Conservation (phyloP, 2,113 vertebrate species). For the human (Homo sapiens) region DNA sequence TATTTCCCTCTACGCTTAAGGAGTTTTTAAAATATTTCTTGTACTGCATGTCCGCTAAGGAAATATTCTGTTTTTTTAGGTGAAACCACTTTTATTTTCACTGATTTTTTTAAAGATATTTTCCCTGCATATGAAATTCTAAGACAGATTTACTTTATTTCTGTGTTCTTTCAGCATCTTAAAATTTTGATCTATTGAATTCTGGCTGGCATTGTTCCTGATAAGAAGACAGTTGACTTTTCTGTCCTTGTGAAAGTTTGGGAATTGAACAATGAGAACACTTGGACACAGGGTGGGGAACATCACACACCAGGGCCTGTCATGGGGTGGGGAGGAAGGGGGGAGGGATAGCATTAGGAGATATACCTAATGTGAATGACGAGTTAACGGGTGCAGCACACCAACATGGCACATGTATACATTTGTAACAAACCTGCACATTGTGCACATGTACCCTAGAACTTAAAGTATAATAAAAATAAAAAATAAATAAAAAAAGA, state of each 20-base stretch:
- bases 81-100: background rate
- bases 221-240: background rate
- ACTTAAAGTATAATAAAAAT: too few species aligned
- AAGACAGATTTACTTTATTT: background rate
- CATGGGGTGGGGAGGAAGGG: too few species aligned
- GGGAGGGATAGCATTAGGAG: too few species aligned
- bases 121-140: background rate
- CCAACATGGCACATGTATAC: too few species aligned
- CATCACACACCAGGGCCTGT: too few species aligned
- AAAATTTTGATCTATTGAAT: background rate
- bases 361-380: too few species aligned
- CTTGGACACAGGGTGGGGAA: too few species aligned
- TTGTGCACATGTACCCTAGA: too few species aligned
- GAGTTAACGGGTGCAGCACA: too few species aligned
- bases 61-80: background rate
- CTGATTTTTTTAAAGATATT: background rate
- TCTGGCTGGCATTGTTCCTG: background rate
- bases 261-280: too few species aligned
- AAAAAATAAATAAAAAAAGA: background rate
- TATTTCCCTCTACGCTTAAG: background rate
- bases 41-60: rapidly evolving
- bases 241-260: too few species aligned
- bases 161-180: background rate
- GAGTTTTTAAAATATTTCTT: background rate
- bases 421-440: too few species aligned